A percentile compares a stretch with the other conserved stretches of the same genome.
Conservation (phyloP, 2,113 vertebrate genomes). For the Cacatua alba region DNA sequence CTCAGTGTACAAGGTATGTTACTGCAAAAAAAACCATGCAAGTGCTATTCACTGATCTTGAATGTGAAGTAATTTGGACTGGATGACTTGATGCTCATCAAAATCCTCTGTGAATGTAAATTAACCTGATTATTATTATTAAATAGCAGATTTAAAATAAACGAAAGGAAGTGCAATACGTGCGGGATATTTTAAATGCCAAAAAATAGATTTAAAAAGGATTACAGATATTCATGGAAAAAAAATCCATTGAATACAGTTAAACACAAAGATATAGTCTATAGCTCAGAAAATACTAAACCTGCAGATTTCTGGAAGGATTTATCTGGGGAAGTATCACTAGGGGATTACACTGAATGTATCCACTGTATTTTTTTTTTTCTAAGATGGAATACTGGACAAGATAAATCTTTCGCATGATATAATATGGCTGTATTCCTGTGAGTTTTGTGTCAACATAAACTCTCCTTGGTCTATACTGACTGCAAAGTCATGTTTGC, state of each 20-base stretch:
- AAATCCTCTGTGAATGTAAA: neutral
- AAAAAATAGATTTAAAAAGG: neutral
- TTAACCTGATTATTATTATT: neutral
- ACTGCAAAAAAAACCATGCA: neutral
- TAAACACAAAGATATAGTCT: neutral
- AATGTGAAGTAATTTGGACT: neutral
- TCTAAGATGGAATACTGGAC: neutral
- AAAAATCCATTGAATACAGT: neutral
- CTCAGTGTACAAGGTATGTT: neutral
- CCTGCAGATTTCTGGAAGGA: neutral
- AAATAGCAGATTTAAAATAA: neutral
- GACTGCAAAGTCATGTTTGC: neutral
- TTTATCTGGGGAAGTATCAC: neutral
- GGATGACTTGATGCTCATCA: neutral
- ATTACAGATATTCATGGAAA: neutral
- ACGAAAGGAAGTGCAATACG: neutral
- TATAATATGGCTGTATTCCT: neutral
- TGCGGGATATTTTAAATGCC: neutral
- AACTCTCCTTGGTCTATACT: neutral
- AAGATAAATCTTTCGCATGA: neutral
- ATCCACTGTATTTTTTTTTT: rapidly evolving
- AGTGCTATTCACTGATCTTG: neutral
- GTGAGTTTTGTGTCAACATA: neutral
- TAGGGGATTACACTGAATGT: neutral
- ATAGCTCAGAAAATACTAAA: neutral